A percentile compares a stretch with the other conserved stretches of the same genome.
Conservation (phyloP, 2,113 vertebrate genomes). For the Megaleporinus macrocephalus region DNA sequence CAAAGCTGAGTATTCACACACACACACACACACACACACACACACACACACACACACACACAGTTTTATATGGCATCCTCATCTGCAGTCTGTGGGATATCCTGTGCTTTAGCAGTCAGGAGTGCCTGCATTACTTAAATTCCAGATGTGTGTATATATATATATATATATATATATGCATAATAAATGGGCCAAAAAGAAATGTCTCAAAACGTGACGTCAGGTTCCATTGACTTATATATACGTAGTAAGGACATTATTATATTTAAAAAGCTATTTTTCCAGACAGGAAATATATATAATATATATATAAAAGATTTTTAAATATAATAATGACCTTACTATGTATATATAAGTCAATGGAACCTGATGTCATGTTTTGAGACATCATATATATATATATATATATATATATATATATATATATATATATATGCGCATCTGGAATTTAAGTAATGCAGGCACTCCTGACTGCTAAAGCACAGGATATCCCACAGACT, state of each 20-base stretch:
- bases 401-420: neutral
- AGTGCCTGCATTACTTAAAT: neutral
- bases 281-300: no score
- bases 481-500: slow-evolving; percentile 38
- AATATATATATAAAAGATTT: no score
- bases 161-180: neutral
- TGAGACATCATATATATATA: no score
- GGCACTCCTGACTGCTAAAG: neutral
- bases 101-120: slow-evolving; percentile 6
- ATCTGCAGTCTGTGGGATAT: slow-evolving; percentile 36
- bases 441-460: neutral
- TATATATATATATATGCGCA: neutral
- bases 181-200: no score
- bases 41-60: slow-evolving; percentile 44
- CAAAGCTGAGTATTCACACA: slow-evolving; percentile 24
- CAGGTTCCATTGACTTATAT: no score
- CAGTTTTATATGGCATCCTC: no score
- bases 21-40: slow-evolving; percentile 36
- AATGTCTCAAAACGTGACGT: no score
- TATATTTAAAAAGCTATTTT: no score
- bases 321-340: no score
- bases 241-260: no score
- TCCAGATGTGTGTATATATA: slow-evolving; percentile 1
- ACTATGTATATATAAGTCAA: no score
- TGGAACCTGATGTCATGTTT: no score